phyloP scores from a whole-genome alignment of 2,888 invertebrate species.

The Charanyca ferruginea region DNA sequence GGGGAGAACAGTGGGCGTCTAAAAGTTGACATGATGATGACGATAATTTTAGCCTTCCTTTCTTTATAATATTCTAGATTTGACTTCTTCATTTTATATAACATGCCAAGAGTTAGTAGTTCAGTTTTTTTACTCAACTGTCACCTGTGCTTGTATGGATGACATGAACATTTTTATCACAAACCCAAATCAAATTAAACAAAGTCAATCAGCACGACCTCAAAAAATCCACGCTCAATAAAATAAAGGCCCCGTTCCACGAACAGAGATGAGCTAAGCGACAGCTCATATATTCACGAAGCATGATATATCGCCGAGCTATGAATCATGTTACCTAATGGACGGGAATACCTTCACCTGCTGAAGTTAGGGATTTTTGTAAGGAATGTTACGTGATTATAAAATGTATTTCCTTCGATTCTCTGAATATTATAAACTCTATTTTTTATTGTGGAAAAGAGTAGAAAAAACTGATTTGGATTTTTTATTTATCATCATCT shows the following conservation, averaged over 20 bases:
- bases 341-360: slow-evolving; percentile 48
- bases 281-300: slow-evolving; percentile 52
- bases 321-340: slow-evolving; percentile 62
- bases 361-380: slow-evolving; percentile 7
- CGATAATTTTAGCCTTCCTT: too few species aligned
- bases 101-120: too few species aligned
- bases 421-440: background rate
- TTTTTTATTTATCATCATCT: too few species aligned
- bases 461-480: background rate
- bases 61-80: too few species aligned
- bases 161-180: too few species aligned
- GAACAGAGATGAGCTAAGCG: slow-evolving; percentile 31
- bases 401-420: background rate
- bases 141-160: too few species aligned
- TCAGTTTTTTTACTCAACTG: too few species aligned
- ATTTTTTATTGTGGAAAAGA: background rate
- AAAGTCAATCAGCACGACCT: background rate
- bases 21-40: too few species aligned
- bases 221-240: background rate
- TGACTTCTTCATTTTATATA: too few species aligned
- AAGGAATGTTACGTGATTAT: slow-evolving; percentile 19
- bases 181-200: background rate
- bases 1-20: too few species aligned
- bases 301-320: slow-evolving; percentile 52
- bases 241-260: background rate